Conservation (phyloP, 2,113 vertebrate genomes). For the Corythoichthys intestinalis region DNA sequence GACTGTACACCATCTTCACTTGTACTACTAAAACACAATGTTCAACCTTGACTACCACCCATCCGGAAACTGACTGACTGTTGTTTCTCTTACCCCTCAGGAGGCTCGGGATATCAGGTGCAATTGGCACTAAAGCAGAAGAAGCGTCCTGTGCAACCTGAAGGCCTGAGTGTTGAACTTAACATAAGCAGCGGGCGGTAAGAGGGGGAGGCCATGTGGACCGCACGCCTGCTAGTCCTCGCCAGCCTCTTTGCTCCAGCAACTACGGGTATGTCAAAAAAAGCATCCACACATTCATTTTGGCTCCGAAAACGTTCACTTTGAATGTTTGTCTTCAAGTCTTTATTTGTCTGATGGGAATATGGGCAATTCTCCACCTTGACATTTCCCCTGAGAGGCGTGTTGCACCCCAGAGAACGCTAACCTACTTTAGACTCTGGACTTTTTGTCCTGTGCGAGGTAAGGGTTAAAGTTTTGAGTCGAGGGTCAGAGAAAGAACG, state of each 20-base stretch:
- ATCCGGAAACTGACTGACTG: too few relatives aligned
- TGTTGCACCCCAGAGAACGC: constrained; percentile 36
- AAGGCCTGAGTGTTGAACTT: constrained; percentile 58
- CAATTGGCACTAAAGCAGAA: constrained; percentile 5
- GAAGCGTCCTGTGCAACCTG: constrained; percentile 28
- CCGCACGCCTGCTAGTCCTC: constrained; percentile 82
- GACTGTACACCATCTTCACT: too few relatives aligned
- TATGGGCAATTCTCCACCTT: constrained; percentile 36
- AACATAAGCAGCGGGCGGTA: constrained; percentile 64
- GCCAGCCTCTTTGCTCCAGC: constrained; percentile 80
- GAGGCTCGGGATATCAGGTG: not conserved
- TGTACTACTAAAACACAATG: too few relatives aligned
- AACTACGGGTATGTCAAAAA: constrained; percentile 77
- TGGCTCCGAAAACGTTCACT: too few relatives aligned
- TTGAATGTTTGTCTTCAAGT: too few relatives aligned
- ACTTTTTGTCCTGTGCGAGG: constrained; percentile 20
- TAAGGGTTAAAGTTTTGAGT: not conserved
- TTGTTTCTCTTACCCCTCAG: not conserved
- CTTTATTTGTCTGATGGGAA: not conserved
- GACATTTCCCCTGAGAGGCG: constrained; percentile 46
- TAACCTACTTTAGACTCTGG: constrained; percentile 61
- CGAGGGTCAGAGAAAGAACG: not conserved
- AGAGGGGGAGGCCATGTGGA: constrained; percentile 84
- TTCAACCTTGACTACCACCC: too few relatives aligned
- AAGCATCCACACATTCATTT: too few relatives aligned